Conservation (phyloP, 2,797 vertebrate genomes). For the Platalea minor region DNA sequence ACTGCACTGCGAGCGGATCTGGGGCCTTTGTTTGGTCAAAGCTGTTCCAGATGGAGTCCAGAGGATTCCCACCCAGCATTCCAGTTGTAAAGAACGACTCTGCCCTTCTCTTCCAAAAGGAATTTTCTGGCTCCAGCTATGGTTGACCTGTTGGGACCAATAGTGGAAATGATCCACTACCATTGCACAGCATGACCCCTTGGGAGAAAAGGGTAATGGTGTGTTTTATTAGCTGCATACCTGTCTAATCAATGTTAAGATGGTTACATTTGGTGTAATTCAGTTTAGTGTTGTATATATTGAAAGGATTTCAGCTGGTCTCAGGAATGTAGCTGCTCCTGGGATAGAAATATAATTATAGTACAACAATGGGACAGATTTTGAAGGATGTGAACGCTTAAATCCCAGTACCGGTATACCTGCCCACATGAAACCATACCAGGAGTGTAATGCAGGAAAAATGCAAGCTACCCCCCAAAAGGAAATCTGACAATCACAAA, state of each 20-base stretch:
- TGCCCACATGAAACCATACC: background rate
- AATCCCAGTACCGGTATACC: background rate
- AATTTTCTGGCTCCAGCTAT: background rate
- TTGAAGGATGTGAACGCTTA: background rate
- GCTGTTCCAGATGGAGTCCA: slow-evolving; percentile 49
- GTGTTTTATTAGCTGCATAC: background rate
- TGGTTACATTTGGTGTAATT: background rate
- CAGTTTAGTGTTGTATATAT: background rate
- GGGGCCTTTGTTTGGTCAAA: slow-evolving; percentile 60
- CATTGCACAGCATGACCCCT: background rate
- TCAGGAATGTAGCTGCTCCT: background rate
- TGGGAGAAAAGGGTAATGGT: background rate
- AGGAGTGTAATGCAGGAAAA: background rate
- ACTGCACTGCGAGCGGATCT: background rate
- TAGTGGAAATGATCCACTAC: background rate
- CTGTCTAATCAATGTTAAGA: background rate
- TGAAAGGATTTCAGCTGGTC: background rate
- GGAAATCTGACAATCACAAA: background rate
- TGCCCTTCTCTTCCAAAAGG: background rate
- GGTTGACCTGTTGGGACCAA: background rate
- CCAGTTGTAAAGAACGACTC: background rate
- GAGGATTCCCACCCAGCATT: background rate
- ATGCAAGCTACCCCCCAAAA: background rate
- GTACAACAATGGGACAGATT: background rate
- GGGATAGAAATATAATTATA: background rate